phyloP scores from a whole-genome alignment of 2,113 vertebrate species.

The Ancistrus triradiatus region DNA sequence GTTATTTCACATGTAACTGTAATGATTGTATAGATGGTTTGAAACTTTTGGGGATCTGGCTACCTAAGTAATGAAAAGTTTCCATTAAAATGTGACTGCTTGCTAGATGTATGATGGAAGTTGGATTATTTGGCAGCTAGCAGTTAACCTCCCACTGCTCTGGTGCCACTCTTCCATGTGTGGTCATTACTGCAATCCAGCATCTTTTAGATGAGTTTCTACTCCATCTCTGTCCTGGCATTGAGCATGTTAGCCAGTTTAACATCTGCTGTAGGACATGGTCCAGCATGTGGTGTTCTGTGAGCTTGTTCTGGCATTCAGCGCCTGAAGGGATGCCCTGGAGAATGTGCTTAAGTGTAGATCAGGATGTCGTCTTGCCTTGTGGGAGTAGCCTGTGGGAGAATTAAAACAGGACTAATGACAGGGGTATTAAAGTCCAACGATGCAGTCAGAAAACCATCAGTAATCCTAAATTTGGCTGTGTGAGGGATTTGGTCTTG shows the following conservation, averaged over 20 bases:
- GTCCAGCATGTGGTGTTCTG: background rate
- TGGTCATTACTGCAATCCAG: background rate
- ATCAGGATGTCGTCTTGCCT: background rate
- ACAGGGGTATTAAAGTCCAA: too few relatives aligned
- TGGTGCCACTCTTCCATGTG: background rate
- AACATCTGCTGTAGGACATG: conserved; percentile 4
- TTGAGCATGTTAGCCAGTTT: background rate
- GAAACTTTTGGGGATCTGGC: too few relatives aligned
- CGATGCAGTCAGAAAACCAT: too few relatives aligned
- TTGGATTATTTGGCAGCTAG: conserved; percentile 11
- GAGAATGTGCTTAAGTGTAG: background rate
- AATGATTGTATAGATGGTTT: too few relatives aligned
- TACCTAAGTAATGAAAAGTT: background rate
- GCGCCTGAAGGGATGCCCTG: background rate
- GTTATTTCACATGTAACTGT: too few relatives aligned
- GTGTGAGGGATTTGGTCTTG: too few relatives aligned
- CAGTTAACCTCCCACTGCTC: conserved; percentile 2
- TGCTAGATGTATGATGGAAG: background rate
- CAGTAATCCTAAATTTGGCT: too few relatives aligned
- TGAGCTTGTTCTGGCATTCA: conserved; percentile 2
- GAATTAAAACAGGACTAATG: too few relatives aligned
- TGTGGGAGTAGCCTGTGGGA: background rate
- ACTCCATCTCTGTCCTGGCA: background rate
- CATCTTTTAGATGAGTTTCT: background rate
- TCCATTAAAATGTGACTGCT: background rate